Conservation (phyloP, 2,797 vertebrate genomes). For the Phoebastria nigripes region DNA sequence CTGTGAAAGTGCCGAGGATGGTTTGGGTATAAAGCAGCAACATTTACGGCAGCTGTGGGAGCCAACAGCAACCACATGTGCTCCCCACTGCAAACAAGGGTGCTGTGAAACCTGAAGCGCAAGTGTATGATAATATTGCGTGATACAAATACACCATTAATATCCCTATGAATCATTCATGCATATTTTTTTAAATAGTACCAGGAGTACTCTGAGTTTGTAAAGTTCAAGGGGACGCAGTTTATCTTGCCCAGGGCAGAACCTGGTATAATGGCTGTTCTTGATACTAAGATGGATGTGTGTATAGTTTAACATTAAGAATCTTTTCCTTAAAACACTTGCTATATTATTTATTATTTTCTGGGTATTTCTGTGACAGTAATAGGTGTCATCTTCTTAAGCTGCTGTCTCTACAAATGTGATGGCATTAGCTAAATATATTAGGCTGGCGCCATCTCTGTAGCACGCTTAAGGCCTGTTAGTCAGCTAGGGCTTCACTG, state of each 20-base stretch:
- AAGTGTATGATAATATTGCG: background rate
- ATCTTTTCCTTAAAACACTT: background rate
- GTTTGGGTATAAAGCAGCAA: background rate
- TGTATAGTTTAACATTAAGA: background rate
- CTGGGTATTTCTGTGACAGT: background rate
- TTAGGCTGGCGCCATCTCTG: background rate
- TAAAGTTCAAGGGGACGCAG: background rate
- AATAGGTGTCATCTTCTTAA: background rate
- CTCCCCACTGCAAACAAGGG: background rate
- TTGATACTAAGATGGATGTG: accelerated
- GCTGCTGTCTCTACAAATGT: background rate
- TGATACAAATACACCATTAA: conserved; percentile 28
- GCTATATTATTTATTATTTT: background rate
- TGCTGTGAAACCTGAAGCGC: background rate
- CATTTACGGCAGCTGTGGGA: background rate
- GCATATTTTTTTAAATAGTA: background rate
- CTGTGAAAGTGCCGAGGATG: background rate
- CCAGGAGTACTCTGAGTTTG: background rate
- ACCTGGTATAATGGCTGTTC: background rate
- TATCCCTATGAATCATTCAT: background rate
- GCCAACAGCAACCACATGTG: background rate
- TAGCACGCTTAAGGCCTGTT: background rate
- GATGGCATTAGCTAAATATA: background rate
- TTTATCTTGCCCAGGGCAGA: background rate
- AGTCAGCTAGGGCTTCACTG: background rate